Base-by-base conservation (phyloP, 2,797 vertebrate genomes). In the Hoplostethus atlanticus region DNA sequence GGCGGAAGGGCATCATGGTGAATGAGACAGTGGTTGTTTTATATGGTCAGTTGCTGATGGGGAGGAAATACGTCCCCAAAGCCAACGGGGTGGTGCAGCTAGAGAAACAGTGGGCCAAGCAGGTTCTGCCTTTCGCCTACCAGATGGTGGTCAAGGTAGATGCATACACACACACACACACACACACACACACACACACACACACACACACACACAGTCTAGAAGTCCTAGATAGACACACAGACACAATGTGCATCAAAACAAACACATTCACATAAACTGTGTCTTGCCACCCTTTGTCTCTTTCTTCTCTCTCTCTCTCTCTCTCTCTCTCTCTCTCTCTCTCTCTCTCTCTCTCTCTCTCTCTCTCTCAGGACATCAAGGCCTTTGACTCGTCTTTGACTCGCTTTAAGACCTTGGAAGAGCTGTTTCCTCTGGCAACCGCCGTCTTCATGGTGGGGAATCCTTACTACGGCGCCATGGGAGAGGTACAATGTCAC, bases 21-120 rank as follows among this genome's bases (percentile, higher is more conserved):
- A 96, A 96, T 6, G 96, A 97, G 69, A 98, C 97, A 0, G 84
- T 78, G 0, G 90, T 96, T 77, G 73, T 99, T 87, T 62, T 99
- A 12, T 97, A 98, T 60, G 95, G 95, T 71, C 97, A 99, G 85
- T 82, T 97, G 89, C 95, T 99, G 73, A 95, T 96, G 15, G 98
- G 98, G 58, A 95, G 92, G 77, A 98, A 96, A 65, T 99, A 98
- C 3, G 93, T 97, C 36, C 91, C 97, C 53, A 95, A 92, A 87
- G 94, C 95, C 72, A 96, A 90, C 16, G 97, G 97, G 52, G 93
- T 95, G 40, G 97, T 99, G 75, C 94, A 92, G 81, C 91, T 99
- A 68, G 97, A 99, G 92, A 99, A 99, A 73, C 98, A 99, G 83
- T 99, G 98, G 98, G 94, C 96, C 81, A 99, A 97, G 87, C 98